Base-by-base conservation (phyloP, 2,888 invertebrate genomes). In the Clunio marinus region DNA sequence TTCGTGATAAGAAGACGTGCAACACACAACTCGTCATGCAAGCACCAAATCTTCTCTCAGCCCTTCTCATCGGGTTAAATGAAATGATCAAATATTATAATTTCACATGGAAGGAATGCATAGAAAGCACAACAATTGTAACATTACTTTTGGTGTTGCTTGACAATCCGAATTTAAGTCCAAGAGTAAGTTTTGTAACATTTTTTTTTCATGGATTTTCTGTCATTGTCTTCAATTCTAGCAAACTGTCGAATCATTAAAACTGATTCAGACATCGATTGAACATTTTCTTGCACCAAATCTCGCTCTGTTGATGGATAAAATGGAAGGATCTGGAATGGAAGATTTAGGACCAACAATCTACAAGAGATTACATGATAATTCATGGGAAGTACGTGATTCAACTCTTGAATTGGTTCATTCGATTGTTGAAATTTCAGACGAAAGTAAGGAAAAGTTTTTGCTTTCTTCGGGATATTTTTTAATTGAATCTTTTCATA, bases 361-460 rank as follows among this genome's bases (percentile, higher is more conserved):
- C 3, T 83, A 83, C 62, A 83, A 83, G 75, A 86, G 88, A 74
- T 79, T 90, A 74, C 86, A 88, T 72, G 89, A 89, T 74, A 77
- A 81, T 2, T 81, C 85, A 60, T 92, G 91, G 92, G 91, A 91
- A 76, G 84, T 91, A 1, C 81, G 90, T 41, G 91, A 92, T 72
- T 88, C 88, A 2, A 86, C 89, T 0, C 74, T 91, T 25, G 91
- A 92, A 75, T 78, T 91, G 45, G 77, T 91, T 5, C 83, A 83
- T 51, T 86, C 88, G 0, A 85, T 89, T 74, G 86, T 87, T 0
- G 81, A 81, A 46, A 85, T 91, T 71, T 86, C 89, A 0, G 84
- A 84, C 75, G 80, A 84, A 70, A 89, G 91, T 91, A 80, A 81
- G 85, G 80, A 20, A 20, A 17, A n/a, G n/a, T n/a, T 28, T 41